Base-by-base conservation (phyloP, 30 jellyfish, hydroid and myxozoan genomes). In the Aurelia coerulea region DNA sequence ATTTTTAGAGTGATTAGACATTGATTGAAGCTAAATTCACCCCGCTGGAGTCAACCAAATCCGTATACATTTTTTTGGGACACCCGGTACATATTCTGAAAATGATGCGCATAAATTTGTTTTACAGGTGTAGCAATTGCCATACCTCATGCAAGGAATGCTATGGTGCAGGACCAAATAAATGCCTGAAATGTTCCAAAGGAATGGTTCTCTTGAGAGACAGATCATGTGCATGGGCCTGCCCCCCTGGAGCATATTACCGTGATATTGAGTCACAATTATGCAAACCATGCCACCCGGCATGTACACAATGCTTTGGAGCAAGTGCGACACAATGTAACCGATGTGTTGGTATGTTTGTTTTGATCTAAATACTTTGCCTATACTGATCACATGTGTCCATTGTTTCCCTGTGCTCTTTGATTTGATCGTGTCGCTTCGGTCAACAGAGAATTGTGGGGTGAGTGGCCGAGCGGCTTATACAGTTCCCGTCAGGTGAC, bases 271-370 rank as follows among this genome's bases (percentile, higher is more conserved):
- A 75, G 5, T 64, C 91, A 33, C 90, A 75, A 32, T 19, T 90
- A 5, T 90, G 97, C 67, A 75, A 56, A 71, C 94, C 92, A 9
- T 90, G 97, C 56, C 79, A 82, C 76, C 97, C 87, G 1, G 63
- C 90, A 1, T 90, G 97, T 53, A 52, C 84, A 17, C 88, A 81
- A 72, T 90, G 97, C 85, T 77, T 16, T 60, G 97, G 97, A 13
- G 91, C 97, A 39, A 70, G 72, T 52, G 67, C 74, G 14, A 69
- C 76, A 42, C 91, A 95, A 58, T 95, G 99, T 81, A 39, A 35
- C 35, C 84, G 81, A 73, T 95, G 99, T 64, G 87, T 87, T 23
- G 82, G 96, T 87, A 83, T 2, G 89, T 34, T 29, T 29, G 18
- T n/a, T 53, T 51, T 67, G 4, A 42, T 42, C 53, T 7, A 42